phyloP scores from a whole-genome alignment of 2,797 vertebrate species.

The Lepilemur septentrionalis region DNA sequence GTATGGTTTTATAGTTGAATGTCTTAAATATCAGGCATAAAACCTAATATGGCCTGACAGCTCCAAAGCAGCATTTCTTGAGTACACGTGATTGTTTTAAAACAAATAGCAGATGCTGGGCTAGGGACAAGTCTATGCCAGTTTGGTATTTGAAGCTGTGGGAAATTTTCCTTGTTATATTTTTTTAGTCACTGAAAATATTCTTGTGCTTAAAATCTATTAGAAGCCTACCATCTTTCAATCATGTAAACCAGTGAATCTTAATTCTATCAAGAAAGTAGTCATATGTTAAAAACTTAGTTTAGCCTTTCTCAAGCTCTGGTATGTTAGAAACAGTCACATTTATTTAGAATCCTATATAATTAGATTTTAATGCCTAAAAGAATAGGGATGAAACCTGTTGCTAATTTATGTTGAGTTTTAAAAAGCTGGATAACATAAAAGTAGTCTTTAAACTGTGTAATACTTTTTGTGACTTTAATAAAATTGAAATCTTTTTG shows the following conservation, averaged over 20 bases:
- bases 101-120: background rate
- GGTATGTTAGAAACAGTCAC: background rate
- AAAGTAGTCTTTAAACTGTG: background rate
- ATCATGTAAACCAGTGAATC: background rate
- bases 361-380: slow-evolving; percentile 26
- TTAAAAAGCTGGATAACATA: background rate
- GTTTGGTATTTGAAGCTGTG: slow-evolving; percentile 30
- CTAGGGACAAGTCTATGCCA: background rate
- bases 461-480: background rate
- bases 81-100: background rate
- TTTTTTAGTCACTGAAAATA: slow-evolving; percentile 22
- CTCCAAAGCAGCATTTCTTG: background rate
- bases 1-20: background rate
- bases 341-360: background rate
- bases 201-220: slow-evolving; percentile 2
- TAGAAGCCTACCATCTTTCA: background rate
- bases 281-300: background rate
- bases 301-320: background rate
- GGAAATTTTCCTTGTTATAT: background rate
- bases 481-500: slow-evolving; percentile 38
- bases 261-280: slow-evolving; percentile 8
- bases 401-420: background rate
- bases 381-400: background rate
- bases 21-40: background rate
- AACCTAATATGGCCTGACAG: background rate